Percentiles rank a stretch among this genome's conserved stretches.
Conservation (phyloP, 2,797 vertebrate species). For the Moxostoma hubbsi region DNA sequence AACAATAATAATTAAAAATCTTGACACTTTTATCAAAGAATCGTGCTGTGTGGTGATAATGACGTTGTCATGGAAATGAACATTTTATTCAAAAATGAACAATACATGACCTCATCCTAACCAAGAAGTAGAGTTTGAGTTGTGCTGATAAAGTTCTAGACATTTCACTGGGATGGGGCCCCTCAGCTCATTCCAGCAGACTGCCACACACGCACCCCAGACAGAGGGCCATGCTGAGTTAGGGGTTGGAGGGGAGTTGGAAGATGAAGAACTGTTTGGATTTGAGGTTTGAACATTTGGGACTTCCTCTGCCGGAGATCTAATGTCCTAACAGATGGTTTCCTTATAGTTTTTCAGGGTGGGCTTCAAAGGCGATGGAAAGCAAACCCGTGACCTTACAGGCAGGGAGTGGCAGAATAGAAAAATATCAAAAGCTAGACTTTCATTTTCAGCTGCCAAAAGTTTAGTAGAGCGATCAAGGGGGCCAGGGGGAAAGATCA, state of each 20-base stretch:
- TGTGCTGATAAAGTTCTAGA: conserved; percentile 6
- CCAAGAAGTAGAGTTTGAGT: background rate
- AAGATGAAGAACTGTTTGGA: conserved; percentile 63
- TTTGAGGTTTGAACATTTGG: conserved; percentile 66
- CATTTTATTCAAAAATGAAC: background rate
- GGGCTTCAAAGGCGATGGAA: conserved; percentile 62
- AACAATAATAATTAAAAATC: background rate
- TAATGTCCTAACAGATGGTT: conserved; percentile 61
- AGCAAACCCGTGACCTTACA: conserved; percentile 61
- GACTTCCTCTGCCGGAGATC: conserved; percentile 56
- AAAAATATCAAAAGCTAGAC: conserved; percentile 38
- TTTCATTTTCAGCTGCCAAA: conserved; percentile 27
- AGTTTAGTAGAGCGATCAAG: conserved; percentile 10
- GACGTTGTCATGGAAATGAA: background rate
- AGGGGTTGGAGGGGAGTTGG: conserved; percentile 23
- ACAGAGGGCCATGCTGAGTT: conserved; percentile 51
- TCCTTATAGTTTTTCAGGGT: conserved; percentile 61
- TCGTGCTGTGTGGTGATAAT: background rate
- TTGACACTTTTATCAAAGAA: background rate
- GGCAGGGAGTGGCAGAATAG: conserved; percentile 49
- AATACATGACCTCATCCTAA: background rate
- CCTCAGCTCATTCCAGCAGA: conserved; percentile 51
- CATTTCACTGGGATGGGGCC: conserved; percentile 25
- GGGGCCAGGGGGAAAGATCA: conserved; percentile 1
- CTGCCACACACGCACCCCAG: conserved; percentile 42